These are phyloP conservation scores for Phania funesta DNA, from an alignment of 2,888 invertebrate genomes.

Conservation along the genomic window DNA sequence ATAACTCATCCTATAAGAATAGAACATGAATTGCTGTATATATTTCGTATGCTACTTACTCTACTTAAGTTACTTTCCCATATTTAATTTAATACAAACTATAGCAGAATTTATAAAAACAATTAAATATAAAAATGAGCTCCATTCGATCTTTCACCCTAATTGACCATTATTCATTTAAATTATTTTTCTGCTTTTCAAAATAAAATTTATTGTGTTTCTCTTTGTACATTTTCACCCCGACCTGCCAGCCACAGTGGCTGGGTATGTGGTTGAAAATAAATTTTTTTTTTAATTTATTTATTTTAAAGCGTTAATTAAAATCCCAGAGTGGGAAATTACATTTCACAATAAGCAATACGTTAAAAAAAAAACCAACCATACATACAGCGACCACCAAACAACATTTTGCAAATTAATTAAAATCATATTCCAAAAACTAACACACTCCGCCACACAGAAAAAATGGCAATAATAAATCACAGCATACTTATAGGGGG, in stretches of 20 bases:
- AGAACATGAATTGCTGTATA: too few relatives aligned
- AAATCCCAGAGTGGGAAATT: slow-evolving; percentile 12
- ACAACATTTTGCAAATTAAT: slow-evolving; percentile 45
- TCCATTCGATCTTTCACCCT: slow-evolving; percentile 31
- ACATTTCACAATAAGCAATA: background rate
- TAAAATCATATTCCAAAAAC: slow-evolving; percentile 28
- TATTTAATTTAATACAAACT: too few relatives aligned
- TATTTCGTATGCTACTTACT: too few relatives aligned
- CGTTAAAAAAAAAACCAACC: background rate
- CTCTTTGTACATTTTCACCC: background rate
- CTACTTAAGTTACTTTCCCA: too few relatives aligned
- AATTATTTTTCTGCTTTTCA: slow-evolving; percentile 18
- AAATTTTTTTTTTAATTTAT: background rate
- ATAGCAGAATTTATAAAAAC: too few relatives aligned
- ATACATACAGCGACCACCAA: slow-evolving; percentile 27
- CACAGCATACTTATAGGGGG: slow-evolving; percentile 38
- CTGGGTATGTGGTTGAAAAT: background rate
- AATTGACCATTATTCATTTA: slow-evolving; percentile 51
- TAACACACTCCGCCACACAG: background rate
- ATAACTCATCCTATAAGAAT: too few relatives aligned
- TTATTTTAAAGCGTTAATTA: slow-evolving; percentile 41
- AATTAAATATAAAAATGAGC: slow-evolving; percentile 44
- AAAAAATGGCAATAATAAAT: slow-evolving; percentile 19
- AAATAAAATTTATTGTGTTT: background rate
- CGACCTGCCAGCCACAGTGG: slow-evolving; percentile 16